phyloP scores from a whole-genome alignment of 2,797 vertebrate genomes.

The Scolopax bukidnonensis region DNA sequence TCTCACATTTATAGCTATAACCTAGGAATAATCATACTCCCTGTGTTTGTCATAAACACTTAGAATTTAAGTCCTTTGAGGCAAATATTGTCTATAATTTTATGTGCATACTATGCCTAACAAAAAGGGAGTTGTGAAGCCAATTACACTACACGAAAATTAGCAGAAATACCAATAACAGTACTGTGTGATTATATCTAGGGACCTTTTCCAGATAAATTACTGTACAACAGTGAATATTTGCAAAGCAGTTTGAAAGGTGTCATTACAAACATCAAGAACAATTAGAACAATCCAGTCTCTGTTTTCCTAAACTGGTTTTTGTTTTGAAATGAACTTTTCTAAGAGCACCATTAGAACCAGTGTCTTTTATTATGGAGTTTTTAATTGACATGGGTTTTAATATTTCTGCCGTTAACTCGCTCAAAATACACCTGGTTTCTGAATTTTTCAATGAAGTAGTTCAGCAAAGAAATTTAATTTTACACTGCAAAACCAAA shows the following conservation, averaged over 20 bases:
- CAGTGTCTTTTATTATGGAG: not conserved
- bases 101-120: not conserved
- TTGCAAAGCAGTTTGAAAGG: not conserved
- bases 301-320: not conserved
- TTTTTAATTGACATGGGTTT: not conserved
- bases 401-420: not conserved
- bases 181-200: not conserved
- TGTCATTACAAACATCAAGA: not conserved
- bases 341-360: not conserved
- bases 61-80: not conserved
- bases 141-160: not conserved
- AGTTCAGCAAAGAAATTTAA: not conserved
- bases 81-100: not conserved
- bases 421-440: not conserved
- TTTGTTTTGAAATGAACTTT: not conserved
- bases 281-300: not conserved
- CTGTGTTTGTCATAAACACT: not conserved
- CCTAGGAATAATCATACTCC: not conserved
- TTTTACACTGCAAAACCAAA: conserved; percentile 21
- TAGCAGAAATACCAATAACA: not conserved
- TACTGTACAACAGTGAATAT: not conserved
- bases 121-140: not conserved
- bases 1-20: not conserved
- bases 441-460: not conserved
- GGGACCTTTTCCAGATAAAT: not conserved